Conservation (phyloP, 2,888 invertebrate genomes). For the Apamea crenata region DNA sequence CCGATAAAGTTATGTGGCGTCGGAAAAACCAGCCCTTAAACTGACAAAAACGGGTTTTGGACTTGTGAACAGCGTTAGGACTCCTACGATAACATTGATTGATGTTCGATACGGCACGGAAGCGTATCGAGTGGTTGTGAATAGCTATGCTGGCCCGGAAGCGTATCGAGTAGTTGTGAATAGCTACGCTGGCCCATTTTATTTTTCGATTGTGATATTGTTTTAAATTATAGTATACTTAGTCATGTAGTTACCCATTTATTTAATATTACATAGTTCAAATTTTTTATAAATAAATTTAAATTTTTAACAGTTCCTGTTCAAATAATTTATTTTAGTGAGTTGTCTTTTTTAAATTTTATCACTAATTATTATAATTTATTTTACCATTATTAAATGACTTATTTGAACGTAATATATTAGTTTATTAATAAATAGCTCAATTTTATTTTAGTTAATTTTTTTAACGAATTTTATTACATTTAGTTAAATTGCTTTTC, state of each 20-base stretch:
- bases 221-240: neutral
- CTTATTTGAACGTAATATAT: neutral
- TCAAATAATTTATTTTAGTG: neutral
- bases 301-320: slow-evolving; percentile 15
- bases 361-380: neutral
- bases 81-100: too few species aligned
- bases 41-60: too few species aligned
- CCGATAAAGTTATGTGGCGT: too few species aligned
- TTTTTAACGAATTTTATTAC: neutral
- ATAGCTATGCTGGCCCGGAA: too few species aligned
- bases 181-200: too few species aligned
- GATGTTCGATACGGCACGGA: too few species aligned
- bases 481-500: slow-evolving; percentile 1
- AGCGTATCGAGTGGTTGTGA: too few species aligned
- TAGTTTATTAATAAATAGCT: slow-evolving; percentile 10
- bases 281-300: slow-evolving; percentile 10
- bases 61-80: too few species aligned
- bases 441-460: neutral
- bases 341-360: neutral
- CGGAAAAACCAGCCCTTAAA: too few species aligned
- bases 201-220: slow-evolving; percentile 33
- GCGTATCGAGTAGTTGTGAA: too few species aligned
- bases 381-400: neutral
- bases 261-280: slow-evolving; percentile 9
- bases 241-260: slow-evolving; percentile 39